These are phyloP conservation scores for Gymnoscelis rufifasciata DNA, from an alignment of 2,888 invertebrate species.

Conservation along the genomic window DNA sequence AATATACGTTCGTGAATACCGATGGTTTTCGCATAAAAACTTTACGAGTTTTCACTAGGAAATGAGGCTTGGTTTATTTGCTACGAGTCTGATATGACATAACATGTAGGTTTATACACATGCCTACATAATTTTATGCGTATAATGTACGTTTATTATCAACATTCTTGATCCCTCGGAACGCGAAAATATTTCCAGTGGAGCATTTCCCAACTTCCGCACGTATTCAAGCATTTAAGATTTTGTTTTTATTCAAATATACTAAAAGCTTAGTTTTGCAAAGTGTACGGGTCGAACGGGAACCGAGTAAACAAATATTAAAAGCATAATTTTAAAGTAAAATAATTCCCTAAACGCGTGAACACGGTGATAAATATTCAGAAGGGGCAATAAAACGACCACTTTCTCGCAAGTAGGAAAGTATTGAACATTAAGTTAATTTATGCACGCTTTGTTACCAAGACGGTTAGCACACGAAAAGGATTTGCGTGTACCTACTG, in stretches of 20 bases:
- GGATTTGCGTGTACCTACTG: slow-evolving; percentile 51
- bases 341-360: slow-evolving; percentile 52
- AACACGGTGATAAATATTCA: slow-evolving; percentile 68
- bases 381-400: slow-evolving; percentile 67
- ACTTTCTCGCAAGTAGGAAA: slow-evolving; percentile 73
- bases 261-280: no score
- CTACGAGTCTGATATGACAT: slow-evolving; percentile 32
- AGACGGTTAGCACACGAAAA: slow-evolving; percentile 53
- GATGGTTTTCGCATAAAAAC: slow-evolving; percentile 41
- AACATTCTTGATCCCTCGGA: no score
- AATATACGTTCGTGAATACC: slow-evolving; percentile 32
- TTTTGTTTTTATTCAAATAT: no score
- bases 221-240: no score
- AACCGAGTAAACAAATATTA: slow-evolving; percentile 31
- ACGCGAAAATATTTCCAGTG: no score
- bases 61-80: slow-evolving; percentile 42
- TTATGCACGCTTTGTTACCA: slow-evolving; percentile 73
- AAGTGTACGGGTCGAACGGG: slow-evolving; percentile 1
- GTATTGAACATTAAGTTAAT: slow-evolving; percentile 76
- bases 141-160: no score
- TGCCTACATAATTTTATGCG: background rate
- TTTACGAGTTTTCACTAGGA: slow-evolving; percentile 44
- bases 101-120: background rate
- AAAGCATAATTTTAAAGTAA: slow-evolving; percentile 37
- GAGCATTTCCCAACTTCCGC: no score